Evolutionary conservation across 64 coral and sea anemone genomes (phyloP), one percentile per base, ranked within the genome.

Genomic region (Porites lutea): DNA sequence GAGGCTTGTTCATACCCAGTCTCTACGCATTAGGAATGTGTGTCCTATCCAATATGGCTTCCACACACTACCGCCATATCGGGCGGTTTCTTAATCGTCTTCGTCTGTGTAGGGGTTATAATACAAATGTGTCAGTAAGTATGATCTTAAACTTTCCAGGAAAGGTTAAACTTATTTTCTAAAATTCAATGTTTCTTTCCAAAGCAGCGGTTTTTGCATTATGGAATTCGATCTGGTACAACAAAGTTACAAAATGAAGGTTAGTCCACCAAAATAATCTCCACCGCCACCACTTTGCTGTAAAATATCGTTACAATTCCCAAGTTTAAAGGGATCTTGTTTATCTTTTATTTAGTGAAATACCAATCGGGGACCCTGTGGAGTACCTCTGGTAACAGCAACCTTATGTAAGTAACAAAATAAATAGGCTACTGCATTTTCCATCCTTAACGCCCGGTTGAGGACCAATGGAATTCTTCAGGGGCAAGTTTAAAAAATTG

Each of bases 41-140:
- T 58, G n/a, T n/a, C 54, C 22, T 13, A 86, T 74, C 52, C 14
- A 87, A 86, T 83, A 93, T 93, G 91, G 83, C 82, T 70, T 78
- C 82, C 71, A 13, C 69, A 2, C n/a, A 23, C 62, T 86, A 52
- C 80, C 82, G 91, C 48, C 74, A 75, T 87, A 62, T 87, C 71
- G 83, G 82, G 71, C 91, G 85, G 79, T 86, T 93, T 47, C 87
- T 93, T 63, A 37, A 85, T 75, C 82, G 82, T 71, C 16, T 93
- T 68, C 75, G 67, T 60, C 65, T 87, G 16, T 75, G 59, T 71
- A 93, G 82, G 87, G 59, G 4, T 75, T 75, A 70, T 71, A 79
- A 48, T 55, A 66, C n/a, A 50, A 54, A 16, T 48, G 16, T 79
- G 54, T 55, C 59, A 70, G 91, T 93, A 93, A 87, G 91, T 93